Conservation (phyloP, 2,888 invertebrate species). For the Hecatera dysodea region DNA sequence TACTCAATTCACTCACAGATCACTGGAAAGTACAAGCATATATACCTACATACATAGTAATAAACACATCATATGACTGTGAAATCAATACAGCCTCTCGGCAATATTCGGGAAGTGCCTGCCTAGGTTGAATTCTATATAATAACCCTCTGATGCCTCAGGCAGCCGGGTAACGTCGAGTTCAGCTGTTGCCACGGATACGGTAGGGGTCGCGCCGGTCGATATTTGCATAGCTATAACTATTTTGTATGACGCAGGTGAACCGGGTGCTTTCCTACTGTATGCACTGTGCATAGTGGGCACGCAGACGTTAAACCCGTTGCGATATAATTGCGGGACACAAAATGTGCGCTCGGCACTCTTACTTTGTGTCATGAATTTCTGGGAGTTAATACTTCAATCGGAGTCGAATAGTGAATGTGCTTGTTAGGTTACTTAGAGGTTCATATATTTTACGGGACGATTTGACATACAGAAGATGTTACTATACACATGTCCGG, state of each 20-base stretch:
- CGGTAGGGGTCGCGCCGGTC: slow-evolving; percentile 1
- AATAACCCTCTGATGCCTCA: neutral
- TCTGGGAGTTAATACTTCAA: neutral
- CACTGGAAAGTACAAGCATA: no score
- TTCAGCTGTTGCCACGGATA: slow-evolving; percentile 9
- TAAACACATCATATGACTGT: neutral
- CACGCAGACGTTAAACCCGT: neutral
- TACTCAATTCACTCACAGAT: no score
- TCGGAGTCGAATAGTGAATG: no score
- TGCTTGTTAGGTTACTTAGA: no score
- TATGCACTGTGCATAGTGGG: neutral
- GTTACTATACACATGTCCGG: no score
- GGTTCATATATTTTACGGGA: no score
- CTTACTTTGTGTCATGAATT: neutral
- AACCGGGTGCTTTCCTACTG: slow-evolving; percentile 18
- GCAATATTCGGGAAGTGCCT: neutral
- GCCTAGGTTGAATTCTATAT: neutral
- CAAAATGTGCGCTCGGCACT: neutral
- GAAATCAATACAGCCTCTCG: neutral
- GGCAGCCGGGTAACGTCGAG: neutral
- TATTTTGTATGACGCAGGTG: neutral
- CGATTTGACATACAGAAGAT: no score
- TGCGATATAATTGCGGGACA: neutral
- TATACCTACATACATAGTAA: no score
- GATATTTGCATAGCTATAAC: slow-evolving; percentile 22